phyloP scores from a whole-genome alignment of 2,888 invertebrate genomes.

The Drosophila emarginata region DNA sequence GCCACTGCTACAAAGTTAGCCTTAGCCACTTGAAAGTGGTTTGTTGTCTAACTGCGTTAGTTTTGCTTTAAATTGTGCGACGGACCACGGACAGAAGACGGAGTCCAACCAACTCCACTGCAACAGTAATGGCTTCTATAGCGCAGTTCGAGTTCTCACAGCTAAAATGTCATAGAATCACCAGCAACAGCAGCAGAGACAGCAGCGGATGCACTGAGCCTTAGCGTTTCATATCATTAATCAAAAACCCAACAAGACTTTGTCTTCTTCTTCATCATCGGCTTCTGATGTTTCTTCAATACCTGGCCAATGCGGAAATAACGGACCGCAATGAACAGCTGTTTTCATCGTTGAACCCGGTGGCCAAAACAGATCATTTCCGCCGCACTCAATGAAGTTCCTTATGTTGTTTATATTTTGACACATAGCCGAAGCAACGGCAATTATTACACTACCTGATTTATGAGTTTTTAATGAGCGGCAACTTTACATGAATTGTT shows the following conservation, averaged over 20 bases:
- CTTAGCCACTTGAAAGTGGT: constrained; percentile 70
- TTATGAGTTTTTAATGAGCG: constrained; percentile 78
- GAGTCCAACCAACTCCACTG: constrained; percentile 20
- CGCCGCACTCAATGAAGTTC: constrained; percentile 25
- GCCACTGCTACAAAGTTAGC: constrained; percentile 12
- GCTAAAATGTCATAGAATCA: constrained; percentile 62
- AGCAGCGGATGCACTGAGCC: constrained; percentile 65
- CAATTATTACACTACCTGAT: constrained; percentile 63
- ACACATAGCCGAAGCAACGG: constrained; percentile 40
- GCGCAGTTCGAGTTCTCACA: constrained; percentile 26
- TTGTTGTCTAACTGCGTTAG: constrained; percentile 77
- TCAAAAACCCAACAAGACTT: constrained; percentile 65
- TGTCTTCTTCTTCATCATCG: constrained; percentile 52
- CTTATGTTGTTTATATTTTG: constrained; percentile 34
- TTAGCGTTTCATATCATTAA: constrained; percentile 67
- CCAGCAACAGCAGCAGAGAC: constrained; percentile 51
- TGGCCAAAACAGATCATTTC: constrained; percentile 38
- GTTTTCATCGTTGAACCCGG: constrained; percentile 16
- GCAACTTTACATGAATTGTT: constrained; percentile 76
- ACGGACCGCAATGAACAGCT: constrained; percentile 21
- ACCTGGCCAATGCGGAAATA: constrained; percentile 14
- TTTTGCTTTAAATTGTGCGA: constrained; percentile 73
- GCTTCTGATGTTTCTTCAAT: constrained; percentile 22
- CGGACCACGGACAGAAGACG: constrained; percentile 34
- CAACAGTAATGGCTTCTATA: constrained; percentile 55